Evolutionary conservation across 2,113 vertebrate genomes (phyloP).

Genomic region (Erythrocercus mccallii): DNA sequence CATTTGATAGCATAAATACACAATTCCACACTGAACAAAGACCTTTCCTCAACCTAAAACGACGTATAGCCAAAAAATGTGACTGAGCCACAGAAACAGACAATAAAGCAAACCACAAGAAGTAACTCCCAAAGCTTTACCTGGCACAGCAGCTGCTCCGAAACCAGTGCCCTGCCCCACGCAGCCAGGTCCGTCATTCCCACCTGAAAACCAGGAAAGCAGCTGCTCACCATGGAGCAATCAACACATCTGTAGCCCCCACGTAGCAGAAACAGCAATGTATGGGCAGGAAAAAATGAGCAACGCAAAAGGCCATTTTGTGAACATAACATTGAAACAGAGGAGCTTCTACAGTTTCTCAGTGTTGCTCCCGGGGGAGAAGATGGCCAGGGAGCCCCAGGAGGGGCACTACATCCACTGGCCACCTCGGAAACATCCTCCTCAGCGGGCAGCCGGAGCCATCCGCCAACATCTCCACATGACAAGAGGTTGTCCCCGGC

Average conservation of each 20-base stretch:
- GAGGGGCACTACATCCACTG: fast-evolving
- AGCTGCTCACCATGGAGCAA: neutral
- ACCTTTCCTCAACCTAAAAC: neutral
- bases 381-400: fast-evolving
- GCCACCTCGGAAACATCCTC: fast-evolving
- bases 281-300: neutral
- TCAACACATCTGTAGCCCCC: fast-evolving
- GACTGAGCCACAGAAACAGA: neutral
- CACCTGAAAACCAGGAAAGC: neutral
- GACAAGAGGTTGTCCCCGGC: neutral
- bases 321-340: neutral
- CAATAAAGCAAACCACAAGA: fast-evolving
- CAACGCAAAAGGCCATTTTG: neutral
- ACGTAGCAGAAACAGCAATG: fast-evolving
- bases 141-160: neutral
- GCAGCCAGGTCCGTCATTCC: neutral
- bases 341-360: neutral
- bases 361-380: fast-evolving
- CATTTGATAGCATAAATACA: neutral
- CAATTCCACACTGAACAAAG: neutral
- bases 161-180: neutral
- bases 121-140: neutral
- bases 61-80: neutral
- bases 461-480: fast-evolving
- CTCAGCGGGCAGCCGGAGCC: fast-evolving